Evolutionary conservation across 2,888 invertebrate genomes (phyloP).

Genomic region (Shargacucullia verbasci): DNA sequence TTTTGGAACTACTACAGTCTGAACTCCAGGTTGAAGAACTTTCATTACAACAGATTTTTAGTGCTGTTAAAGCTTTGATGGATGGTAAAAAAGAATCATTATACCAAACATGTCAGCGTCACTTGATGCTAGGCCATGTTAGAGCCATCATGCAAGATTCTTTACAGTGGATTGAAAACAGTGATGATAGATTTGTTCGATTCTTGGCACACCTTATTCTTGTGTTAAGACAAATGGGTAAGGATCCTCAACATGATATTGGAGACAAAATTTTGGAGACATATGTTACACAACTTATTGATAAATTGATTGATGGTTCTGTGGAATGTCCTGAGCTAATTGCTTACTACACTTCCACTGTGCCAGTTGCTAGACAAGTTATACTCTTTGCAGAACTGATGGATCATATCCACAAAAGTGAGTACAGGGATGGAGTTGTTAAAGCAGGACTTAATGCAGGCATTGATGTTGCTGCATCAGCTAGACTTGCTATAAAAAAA

Average conservation of each 20-base stretch:
- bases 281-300: constrained; percentile 92
- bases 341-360: constrained; percentile 95
- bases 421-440: constrained; percentile 91
- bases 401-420: constrained; percentile 90
- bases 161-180: constrained; percentile 90
- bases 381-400: constrained; percentile 91
- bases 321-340: constrained; percentile 93
- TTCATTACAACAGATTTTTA: constrained; percentile 81
- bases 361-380: constrained; percentile 89
- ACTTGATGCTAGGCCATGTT: constrained; percentile 95
- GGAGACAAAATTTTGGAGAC: constrained; percentile 94
- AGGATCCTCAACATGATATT: constrained; percentile 91
- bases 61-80: constrained; percentile 82
- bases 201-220: constrained; percentile 96
- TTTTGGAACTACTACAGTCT: constrained; percentile 78
- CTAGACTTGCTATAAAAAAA: constrained; percentile 95
- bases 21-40: constrained; percentile 78
- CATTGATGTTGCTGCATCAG: constrained; percentile 95
- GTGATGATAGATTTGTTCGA: constrained; percentile 90
- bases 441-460: constrained; percentile 92
- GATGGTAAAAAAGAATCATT: constrained; percentile 90
- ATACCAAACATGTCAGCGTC: constrained; percentile 94
- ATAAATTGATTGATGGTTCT: constrained; percentile 78
- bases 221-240: constrained; percentile 94
- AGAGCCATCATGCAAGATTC: constrained; percentile 92